Conservation (phyloP, 2,888 invertebrate genomes). For the Poecilus cupreus region DNA sequence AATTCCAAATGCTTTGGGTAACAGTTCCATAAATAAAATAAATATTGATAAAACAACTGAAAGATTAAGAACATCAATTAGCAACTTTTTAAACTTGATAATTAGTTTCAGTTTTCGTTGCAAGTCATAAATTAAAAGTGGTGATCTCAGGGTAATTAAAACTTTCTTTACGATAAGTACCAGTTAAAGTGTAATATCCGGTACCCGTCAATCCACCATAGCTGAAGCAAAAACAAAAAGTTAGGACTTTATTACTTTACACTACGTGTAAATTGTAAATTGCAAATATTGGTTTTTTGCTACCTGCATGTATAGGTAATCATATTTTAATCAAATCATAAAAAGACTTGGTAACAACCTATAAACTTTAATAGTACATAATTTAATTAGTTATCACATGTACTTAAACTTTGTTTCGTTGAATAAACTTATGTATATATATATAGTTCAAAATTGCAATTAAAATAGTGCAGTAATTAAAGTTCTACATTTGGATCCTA, state of each 20-base stretch:
- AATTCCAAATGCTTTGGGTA: too few species aligned
- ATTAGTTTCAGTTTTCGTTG: conserved; percentile 50
- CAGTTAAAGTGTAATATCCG: conserved; percentile 47
- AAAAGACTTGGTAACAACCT: too few species aligned
- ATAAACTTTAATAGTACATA: too few species aligned
- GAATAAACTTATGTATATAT: background rate
- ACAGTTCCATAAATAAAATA: background rate
- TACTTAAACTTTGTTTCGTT: background rate
- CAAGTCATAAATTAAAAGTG: conserved; percentile 53
- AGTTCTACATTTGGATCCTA: background rate
- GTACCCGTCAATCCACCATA: background rate
- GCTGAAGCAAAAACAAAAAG: conserved; percentile 9
- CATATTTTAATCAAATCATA: too few species aligned
- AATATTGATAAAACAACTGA: background rate
- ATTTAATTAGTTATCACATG: too few species aligned
- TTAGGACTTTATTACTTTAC: conserved; percentile 34
- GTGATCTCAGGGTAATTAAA: conserved; percentile 47
- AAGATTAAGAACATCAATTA: conserved; percentile 26
- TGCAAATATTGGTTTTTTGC: background rate
- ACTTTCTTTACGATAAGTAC: conserved; percentile 47
- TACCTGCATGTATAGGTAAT: too few species aligned
- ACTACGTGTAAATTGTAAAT: background rate
- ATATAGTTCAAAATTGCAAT: background rate
- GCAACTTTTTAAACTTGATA: conserved; percentile 29
- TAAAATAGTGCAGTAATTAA: background rate